These are phyloP conservation scores for Bombus turneri DNA, from an alignment of 1,140 invertebrate genomes.

Conservation along the genomic window DNA sequence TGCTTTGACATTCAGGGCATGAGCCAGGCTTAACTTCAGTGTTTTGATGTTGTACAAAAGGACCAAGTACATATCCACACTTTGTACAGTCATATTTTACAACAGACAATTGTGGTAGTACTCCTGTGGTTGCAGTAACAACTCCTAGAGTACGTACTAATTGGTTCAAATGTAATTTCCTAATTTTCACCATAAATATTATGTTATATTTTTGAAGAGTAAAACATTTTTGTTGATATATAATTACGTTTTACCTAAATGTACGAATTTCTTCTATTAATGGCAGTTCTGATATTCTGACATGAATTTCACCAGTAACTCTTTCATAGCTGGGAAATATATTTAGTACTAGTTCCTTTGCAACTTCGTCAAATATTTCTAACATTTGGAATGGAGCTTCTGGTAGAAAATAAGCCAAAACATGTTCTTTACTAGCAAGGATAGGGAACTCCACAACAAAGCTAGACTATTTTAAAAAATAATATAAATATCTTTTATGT, in stretches of 20 bases:
- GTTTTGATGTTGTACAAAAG: slow-evolving; percentile 96
- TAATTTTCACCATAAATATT: slow-evolving; percentile 74
- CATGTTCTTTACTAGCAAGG: slow-evolving; percentile 94
- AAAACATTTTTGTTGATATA: slow-evolving; percentile 12
- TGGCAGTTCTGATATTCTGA: slow-evolving; percentile 97
- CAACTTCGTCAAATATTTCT: slow-evolving; percentile 97
- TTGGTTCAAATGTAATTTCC: slow-evolving; percentile 98
- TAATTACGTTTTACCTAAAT: slow-evolving; percentile 85
- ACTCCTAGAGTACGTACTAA: slow-evolving; percentile 96
- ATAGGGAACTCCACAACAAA: slow-evolving; percentile 97
- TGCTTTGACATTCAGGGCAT: slow-evolving; percentile 99
- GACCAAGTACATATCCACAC: slow-evolving; percentile 97
- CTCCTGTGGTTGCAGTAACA: slow-evolving; percentile 97
- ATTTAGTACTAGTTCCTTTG: slow-evolving; percentile 95
- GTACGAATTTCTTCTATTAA: slow-evolving; percentile 97
- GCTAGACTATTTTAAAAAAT: slow-evolving; percentile 85
- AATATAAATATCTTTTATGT: slow-evolving; percentile 1
- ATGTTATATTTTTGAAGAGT: slow-evolving; percentile 32
- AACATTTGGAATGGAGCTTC: slow-evolving; percentile 98
- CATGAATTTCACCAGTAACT: slow-evolving; percentile 96
- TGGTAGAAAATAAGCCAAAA: slow-evolving; percentile 97
- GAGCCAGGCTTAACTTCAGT: slow-evolving; percentile 97
- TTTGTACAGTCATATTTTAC: slow-evolving; percentile 99
- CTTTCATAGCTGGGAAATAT: slow-evolving; percentile 98
- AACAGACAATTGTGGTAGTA: slow-evolving; percentile 96